Evolutionary conservation across 2,797 vertebrate genomes (phyloP).

Genomic region (Malacoraja senta): DNA sequence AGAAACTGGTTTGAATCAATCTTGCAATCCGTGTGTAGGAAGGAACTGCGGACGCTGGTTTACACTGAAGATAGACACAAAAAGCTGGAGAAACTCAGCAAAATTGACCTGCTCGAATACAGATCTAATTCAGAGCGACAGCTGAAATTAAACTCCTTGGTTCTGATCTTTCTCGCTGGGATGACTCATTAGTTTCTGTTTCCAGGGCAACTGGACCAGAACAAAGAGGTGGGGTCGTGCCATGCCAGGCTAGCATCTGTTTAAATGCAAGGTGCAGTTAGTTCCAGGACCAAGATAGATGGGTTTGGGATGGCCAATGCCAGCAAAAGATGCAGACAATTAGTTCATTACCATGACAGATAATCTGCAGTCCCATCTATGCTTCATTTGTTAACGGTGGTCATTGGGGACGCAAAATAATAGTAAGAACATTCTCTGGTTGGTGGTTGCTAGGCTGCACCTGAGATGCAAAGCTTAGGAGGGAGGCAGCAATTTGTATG

Average conservation of each 20-base stretch:
- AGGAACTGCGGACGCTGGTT: too few species aligned
- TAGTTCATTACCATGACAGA: not conserved
- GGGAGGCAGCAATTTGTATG: not conserved
- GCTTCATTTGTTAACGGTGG: not conserved
- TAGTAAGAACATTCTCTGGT: not conserved
- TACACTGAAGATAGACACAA: too few species aligned
- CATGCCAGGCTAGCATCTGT: not conserved
- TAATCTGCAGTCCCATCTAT: not conserved
- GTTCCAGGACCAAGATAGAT: not conserved
- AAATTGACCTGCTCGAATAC: not conserved
- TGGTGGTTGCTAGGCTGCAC: not conserved
- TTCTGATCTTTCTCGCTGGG: not conserved
- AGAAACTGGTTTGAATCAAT: not conserved
- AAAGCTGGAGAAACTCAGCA: too few species aligned
- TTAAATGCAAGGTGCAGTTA: not conserved
- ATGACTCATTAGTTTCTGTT: not conserved
- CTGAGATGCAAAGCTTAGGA: not conserved
- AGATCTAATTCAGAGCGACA: not conserved
- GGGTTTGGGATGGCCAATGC: not conserved
- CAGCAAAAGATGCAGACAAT: not conserved
- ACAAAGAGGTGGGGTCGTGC: not conserved
- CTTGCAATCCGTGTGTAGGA: too few species aligned
- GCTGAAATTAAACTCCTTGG: not conserved
- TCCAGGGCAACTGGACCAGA: not conserved
- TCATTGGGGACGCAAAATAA: not conserved